Evolutionary conservation across 1,140 invertebrate genomes (phyloP).

Genomic region (Penaeus japonicus): DNA sequence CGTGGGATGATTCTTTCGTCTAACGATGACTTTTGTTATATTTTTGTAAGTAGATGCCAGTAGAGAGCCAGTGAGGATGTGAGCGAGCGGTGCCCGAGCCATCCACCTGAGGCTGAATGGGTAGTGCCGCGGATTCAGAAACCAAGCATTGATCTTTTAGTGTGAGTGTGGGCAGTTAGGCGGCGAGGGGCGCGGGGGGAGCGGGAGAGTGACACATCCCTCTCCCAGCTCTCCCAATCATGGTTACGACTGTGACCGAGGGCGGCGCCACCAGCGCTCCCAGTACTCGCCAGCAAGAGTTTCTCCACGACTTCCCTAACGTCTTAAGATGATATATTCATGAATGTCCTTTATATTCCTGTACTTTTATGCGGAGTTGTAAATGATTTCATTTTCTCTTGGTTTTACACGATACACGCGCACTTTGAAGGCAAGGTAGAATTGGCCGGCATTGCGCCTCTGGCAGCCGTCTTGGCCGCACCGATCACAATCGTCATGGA

Average conservation of each 20-base stretch:
- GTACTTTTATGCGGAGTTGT: neutral
- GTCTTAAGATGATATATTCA: neutral
- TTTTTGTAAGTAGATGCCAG: too few relatives aligned
- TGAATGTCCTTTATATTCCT: neutral
- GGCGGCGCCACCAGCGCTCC: conserved; percentile 42
- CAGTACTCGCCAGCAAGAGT: conserved; percentile 24
- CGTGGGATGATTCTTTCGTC: too few relatives aligned
- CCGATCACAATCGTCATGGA: conserved; percentile 53
- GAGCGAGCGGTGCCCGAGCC: too few relatives aligned
- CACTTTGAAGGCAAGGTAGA: neutral
- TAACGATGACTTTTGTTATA: too few relatives aligned
- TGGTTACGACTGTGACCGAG: conserved; percentile 47
- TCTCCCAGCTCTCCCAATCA: neutral
- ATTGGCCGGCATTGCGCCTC: conserved; percentile 36
- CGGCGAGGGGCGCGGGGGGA: neutral
- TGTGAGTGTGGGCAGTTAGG: conserved; percentile 23
- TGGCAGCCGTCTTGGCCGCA: conserved; percentile 34
- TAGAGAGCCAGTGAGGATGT: too few relatives aligned
- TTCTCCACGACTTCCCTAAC: neutral
- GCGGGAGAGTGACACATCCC: conserved; percentile 25
- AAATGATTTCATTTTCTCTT: neutral
- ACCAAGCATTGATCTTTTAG: conserved; percentile 34
- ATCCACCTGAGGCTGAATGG: too few relatives aligned
- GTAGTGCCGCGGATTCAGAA: too few relatives aligned
- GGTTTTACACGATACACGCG: neutral